Percentiles rank a stretch among this genome's conserved stretches.
These are phyloP conservation scores for Lamproptera curius DNA, from an alignment of 2,888 invertebrate genomes.

Conservation along the genomic window DNA sequence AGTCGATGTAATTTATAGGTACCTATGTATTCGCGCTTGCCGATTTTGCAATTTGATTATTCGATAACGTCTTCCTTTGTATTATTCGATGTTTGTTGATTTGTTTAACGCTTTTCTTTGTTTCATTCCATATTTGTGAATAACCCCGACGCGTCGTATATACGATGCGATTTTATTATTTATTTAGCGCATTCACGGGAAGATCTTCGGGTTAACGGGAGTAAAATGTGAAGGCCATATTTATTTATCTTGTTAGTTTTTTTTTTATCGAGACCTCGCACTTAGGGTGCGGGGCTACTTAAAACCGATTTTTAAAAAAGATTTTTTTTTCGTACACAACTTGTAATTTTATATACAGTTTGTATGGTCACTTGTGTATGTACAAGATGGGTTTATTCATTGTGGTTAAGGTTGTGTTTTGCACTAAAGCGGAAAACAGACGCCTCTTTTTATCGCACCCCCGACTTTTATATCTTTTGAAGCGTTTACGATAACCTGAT, in stretches of 20 bases:
- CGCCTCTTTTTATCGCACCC: too few species aligned
- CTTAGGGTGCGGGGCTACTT: constrained; percentile 46
- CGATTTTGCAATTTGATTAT: constrained; percentile 7
- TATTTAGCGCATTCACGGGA: constrained; percentile 28
- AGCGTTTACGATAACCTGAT: too few species aligned
- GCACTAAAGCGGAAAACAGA: too few species aligned
- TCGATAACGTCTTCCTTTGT: constrained; percentile 28
- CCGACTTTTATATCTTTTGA: too few species aligned
- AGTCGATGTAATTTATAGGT: constrained; percentile 12
- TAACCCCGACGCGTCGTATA: constrained; percentile 31
- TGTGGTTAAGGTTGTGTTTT: too few species aligned
- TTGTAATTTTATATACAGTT: too few species aligned
- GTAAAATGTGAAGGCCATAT: constrained; percentile 49
- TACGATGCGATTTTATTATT: constrained; percentile 31
- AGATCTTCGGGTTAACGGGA: constrained; percentile 4
- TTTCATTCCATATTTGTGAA: constrained; percentile 44
- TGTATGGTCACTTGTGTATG: too few species aligned
- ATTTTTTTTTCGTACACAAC: too few species aligned
- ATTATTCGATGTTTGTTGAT: constrained; percentile 15
- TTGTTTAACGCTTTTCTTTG: constrained; percentile 28
- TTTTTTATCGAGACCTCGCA: constrained; percentile 53
- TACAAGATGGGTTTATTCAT: too few species aligned
- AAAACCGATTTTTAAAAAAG: too few species aligned
- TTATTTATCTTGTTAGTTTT: constrained; percentile 43
- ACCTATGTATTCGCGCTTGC: constrained; percentile 6